Percentiles rank a stretch among this genome's conserved stretches.
phyloP scores from a whole-genome alignment of 2,113 vertebrate genomes.

The Bagarius yarrelli region DNA sequence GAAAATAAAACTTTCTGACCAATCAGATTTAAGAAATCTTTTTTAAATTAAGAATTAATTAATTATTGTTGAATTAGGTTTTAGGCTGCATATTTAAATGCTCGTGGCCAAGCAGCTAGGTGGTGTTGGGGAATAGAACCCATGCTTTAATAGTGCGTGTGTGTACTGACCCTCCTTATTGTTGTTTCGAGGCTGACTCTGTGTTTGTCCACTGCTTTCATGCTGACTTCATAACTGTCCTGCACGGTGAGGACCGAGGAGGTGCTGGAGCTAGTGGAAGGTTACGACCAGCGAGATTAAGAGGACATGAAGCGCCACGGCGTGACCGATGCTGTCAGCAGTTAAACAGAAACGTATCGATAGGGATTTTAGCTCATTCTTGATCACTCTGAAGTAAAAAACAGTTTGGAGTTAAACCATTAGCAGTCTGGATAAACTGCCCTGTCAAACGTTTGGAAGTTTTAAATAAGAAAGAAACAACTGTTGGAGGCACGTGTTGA shows the following conservation, averaged over 20 bases:
- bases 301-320: neutral
- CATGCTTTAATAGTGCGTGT: neutral
- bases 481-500: neutral
- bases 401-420: neutral
- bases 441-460: neutral
- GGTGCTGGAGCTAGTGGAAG: neutral
- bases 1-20: neutral
- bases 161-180: neutral
- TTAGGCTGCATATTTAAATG: too few species aligned
- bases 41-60: too few species aligned
- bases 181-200: constrained; percentile 37
- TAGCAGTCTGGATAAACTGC: neutral
- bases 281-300: neutral
- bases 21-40: neutral
- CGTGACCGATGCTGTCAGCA: too few species aligned
- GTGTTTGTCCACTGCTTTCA: constrained; percentile 57
- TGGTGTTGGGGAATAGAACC: too few species aligned
- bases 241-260: neutral
- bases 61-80: too few species aligned
- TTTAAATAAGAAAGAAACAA: neutral
- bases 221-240: constrained; percentile 14
- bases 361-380: neutral
- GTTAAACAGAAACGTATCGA: neutral
- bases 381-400: neutral
- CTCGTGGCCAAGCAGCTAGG: too few species aligned